Evolutionary conservation across 2,888 invertebrate genomes (phyloP).

Genomic region (Sesia bembeciformis): DNA sequence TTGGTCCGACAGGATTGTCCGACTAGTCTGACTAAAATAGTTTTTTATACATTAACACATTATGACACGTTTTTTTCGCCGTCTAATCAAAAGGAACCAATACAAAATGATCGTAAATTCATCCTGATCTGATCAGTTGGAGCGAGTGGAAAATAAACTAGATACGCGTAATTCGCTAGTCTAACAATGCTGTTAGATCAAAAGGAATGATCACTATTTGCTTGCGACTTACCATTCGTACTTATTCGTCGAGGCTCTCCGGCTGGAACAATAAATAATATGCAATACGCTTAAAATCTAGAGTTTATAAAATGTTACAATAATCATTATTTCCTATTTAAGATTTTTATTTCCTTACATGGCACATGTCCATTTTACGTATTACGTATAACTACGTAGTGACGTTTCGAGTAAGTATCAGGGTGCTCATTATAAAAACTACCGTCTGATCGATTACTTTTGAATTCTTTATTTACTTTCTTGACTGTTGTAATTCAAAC

Average conservation of each 20-base stretch:
- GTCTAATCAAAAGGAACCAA: too few species aligned
- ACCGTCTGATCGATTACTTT: not conserved
- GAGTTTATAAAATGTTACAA: not conserved
- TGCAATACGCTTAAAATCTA: not conserved
- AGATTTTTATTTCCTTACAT: not conserved
- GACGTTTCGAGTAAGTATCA: slow-evolving; percentile 25
- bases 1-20: too few species aligned
- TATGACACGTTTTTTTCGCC: too few species aligned
- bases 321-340: not conserved
- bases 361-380: not conserved
- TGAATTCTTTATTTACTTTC: not conserved
- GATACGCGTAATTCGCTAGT: too few species aligned
- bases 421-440: slow-evolving; percentile 60
- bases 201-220: too few species aligned
- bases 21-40: too few species aligned
- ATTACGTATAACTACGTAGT: not conserved
- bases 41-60: too few species aligned
- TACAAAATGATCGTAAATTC: too few species aligned
- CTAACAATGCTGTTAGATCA: too few species aligned
- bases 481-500: not conserved
- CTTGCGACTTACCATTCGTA: not conserved
- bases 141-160: too few species aligned
- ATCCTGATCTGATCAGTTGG: too few species aligned
- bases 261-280: not conserved
- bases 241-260: not conserved